These are phyloP conservation scores for Dryocosmus kuriphilus DNA, from an alignment of 2,888 invertebrate genomes.

Conservation along the genomic window DNA sequence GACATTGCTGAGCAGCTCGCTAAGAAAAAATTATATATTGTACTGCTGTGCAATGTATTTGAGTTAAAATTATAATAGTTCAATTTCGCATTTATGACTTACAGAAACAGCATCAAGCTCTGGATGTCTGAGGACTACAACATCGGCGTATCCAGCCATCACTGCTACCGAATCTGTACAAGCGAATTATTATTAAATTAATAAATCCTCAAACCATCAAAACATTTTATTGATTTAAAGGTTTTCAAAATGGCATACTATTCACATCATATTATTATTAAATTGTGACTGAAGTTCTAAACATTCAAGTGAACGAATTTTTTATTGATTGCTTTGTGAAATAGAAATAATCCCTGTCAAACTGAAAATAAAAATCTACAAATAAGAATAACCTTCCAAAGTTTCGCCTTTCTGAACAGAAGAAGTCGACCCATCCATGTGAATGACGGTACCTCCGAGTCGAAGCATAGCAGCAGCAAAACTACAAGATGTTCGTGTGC, in stretches of 20 bases:
- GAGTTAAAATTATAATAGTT: too few species aligned
- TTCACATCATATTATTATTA: too few species aligned
- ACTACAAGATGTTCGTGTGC: conserved; percentile 97
- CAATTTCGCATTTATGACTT: conserved; percentile 74
- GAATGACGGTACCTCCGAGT: conserved; percentile 94
- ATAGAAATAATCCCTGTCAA: too few species aligned
- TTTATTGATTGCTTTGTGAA: too few species aligned
- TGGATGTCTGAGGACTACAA: conserved; percentile 96
- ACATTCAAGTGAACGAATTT: too few species aligned
- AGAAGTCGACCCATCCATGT: conserved; percentile 93
- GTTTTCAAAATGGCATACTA: too few species aligned
- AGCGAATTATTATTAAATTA: conserved; percentile 19
- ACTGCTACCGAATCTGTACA: conserved; percentile 83
- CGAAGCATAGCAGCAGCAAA: conserved; percentile 98
- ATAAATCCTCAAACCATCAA: too few species aligned
- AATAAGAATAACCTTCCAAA: conserved; percentile 83
- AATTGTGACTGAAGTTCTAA: too few species aligned
- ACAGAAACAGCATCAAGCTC: conserved; percentile 93
- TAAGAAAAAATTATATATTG: conserved; percentile 69
- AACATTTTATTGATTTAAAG: too few species aligned
- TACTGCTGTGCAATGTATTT: not conserved
- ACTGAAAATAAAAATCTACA: too few species aligned
- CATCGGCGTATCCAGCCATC: conserved; percentile 96
- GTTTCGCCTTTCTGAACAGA: conserved; percentile 98
- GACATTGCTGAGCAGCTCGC: conserved; percentile 89